A percentile compares a stretch with the other conserved stretches of the same genome.
Conservation (phyloP, 1,140 invertebrate genomes). For the honey bee (Apis mellifera) region Amel_HAv3.1 CM009931.2:12451501-12452000, state of each 20-base stretch:
- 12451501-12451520: background rate
- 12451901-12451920: no score
- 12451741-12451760: background rate
- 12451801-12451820: no score
- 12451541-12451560: background rate
- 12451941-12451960: no score
- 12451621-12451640: constrained; percentile 26
- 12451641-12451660: constrained; percentile 22
- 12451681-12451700: background rate
- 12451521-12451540: background rate
- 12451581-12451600: constrained; percentile 20
- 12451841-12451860: no score
- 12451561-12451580: background rate
- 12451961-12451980: no score
- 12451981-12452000: no score
- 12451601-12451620: constrained; percentile 33
- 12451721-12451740: constrained; percentile 3
- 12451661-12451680: background rate
- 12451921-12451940: no score
- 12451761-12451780: background rate
- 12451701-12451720: background rate
- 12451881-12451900: no score
- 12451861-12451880: no score
- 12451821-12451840: no score
- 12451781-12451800: background rate